Base-by-base conservation (phyloP, 2,888 invertebrate genomes). In the Hydrotaea cyrtoneurina region DNA sequence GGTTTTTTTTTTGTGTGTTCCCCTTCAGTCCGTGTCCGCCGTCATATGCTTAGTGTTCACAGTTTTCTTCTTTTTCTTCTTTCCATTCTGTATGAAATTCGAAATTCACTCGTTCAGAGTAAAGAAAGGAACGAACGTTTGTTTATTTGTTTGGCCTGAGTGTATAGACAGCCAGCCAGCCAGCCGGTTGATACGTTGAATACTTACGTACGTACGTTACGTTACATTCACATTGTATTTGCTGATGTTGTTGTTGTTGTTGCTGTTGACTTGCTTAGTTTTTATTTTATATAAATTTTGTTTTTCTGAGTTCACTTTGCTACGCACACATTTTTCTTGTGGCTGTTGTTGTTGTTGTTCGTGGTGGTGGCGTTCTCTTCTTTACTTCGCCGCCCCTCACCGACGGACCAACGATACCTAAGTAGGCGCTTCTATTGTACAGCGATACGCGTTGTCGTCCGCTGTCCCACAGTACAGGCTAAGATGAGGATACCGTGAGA, bases 81-180 rank as follows among this genome's bases (percentile, higher is more conserved):
- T 10, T 19, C 13, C 19, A n/a, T 66, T 13, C 46, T 0, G 57
- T 82, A 81, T 83, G 4, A 3, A 31, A 31, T 31, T 31, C 31
- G 77, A 85, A 80, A 78, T 36, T 79, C 43, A 39, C 76, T 78
- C 75, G 43, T 66, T 66, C 11, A 43, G 1, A 43, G 10, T 13
- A 10, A 2, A 43, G 10, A 11, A 43, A 50, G 2, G 50, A 50
- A 66, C 26, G 19, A 66, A 19, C 39, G 50, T 55, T 53, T 55
- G 5, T 81, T 81, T 78, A 76, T 82, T 77, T 46, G 79, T 75
- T 80, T 73, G 64, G 75, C 78, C 71, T 79, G 78, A 74, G 46
- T 84, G 79, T 53, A 57, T 31, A 31, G 43, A 13, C 19, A 31
- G 13, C 26, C 64, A 43, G 76, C 3, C 39, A 53, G 64, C 46